A percentile compares a stretch with the other conserved stretches of the same genome.
These are phyloP conservation scores for Arothron firmamentum DNA, from an alignment of 2,113 vertebrate genomes.

Conservation along the genomic window DNA sequence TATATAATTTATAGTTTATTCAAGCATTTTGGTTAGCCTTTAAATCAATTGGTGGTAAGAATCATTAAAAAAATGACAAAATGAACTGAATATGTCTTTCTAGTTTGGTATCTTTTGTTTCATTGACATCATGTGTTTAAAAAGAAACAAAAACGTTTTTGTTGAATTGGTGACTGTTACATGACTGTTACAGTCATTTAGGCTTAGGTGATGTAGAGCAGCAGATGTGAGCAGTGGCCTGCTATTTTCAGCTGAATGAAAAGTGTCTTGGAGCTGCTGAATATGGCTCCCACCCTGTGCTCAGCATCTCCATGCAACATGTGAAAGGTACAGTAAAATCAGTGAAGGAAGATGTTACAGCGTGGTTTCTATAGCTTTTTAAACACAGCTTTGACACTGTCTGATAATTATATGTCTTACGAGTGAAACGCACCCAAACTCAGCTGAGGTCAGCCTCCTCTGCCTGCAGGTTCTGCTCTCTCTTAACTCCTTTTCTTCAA, in stretches of 20 bases:
- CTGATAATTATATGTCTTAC: constrained; percentile 9
- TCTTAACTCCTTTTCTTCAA: constrained; percentile 33
- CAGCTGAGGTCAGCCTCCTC: constrained; percentile 45
- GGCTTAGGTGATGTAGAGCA: constrained; percentile 67
- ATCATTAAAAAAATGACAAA: not conserved
- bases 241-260: constrained; percentile 76
- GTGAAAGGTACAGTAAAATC: constrained; percentile 12
- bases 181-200: constrained; percentile 57
- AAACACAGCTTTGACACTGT: too few species aligned
- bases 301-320: constrained; percentile 39
- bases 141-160: constrained; percentile 9
- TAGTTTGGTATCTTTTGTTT: constrained; percentile 10
- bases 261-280: constrained; percentile 67
- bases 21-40: too few species aligned
- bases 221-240: constrained; percentile 61
- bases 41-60: too few species aligned
- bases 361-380: too few species aligned
- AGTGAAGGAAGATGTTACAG: too few species aligned
- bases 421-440: not conserved
- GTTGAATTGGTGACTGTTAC: constrained; percentile 42
- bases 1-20: constrained; percentile 6
- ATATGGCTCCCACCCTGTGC: constrained; percentile 47
- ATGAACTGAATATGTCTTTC: constrained; percentile 9
- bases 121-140: too few species aligned
- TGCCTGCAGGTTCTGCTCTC: constrained; percentile 33